phyloP scores from a whole-genome alignment of 2,888 invertebrate genomes.

The Andricus quercusramuli region DNA sequence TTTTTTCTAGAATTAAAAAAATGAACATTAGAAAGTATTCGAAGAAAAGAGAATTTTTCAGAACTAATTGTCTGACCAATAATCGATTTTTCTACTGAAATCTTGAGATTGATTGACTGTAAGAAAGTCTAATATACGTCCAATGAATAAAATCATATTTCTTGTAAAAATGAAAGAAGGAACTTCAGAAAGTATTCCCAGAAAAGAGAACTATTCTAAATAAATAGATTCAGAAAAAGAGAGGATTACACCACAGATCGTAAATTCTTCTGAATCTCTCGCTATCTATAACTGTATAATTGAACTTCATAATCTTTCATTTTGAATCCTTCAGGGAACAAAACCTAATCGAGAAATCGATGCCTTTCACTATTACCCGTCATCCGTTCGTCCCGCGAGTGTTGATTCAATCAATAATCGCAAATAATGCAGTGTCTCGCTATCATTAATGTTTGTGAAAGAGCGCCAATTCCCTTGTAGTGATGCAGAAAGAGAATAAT shows the following conservation, averaged over 20 bases:
- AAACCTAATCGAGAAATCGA: conserved; percentile 7
- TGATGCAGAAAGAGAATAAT: conserved; percentile 66
- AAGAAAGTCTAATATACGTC: no score
- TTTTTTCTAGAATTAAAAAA: not conserved
- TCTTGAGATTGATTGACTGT: no score
- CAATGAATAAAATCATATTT: not conserved
- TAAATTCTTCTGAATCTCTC: not conserved
- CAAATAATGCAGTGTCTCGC: conserved; percentile 18
- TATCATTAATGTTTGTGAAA: conserved; percentile 46
- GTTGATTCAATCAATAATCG: conserved; percentile 30
- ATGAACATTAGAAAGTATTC: not conserved
- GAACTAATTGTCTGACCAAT: not conserved
- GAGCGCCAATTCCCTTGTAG: conserved; percentile 65
- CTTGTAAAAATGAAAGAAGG: not conserved
- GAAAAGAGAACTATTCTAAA: not conserved
- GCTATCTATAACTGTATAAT: not conserved
- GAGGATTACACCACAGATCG: not conserved
- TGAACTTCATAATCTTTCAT: not conserved
- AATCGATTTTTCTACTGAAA: not conserved
- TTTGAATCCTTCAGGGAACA: not conserved
- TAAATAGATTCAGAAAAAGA: not conserved
- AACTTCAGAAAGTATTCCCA: not conserved
- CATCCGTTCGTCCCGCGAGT: not conserved
- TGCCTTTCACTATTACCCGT: conserved; percentile 8
- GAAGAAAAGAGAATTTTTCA: not conserved